These are phyloP conservation scores for Phalanger gymnotis DNA, from an alignment of 2,797 vertebrate species.

Conservation along the genomic window DNA sequence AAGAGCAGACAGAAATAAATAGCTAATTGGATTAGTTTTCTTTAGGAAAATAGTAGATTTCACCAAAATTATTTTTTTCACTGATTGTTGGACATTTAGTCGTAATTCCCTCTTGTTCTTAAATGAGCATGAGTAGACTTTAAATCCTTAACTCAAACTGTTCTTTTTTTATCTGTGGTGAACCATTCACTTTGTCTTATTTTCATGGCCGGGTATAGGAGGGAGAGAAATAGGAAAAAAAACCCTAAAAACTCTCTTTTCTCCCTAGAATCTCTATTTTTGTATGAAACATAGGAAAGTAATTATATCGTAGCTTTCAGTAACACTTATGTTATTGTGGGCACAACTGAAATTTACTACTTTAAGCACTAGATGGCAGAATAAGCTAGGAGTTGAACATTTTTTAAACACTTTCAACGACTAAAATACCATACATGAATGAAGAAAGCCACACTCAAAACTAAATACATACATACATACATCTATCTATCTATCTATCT, in stretches of 20 bases:
- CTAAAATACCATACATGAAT: neutral
- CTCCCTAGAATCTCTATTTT: neutral
- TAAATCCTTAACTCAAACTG: neutral
- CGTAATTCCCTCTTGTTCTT: neutral
- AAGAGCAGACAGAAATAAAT: neutral
- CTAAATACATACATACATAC: neutral
- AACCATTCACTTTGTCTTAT: neutral
- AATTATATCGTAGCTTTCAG: neutral
- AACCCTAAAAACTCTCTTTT: neutral
- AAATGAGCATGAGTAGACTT: neutral
- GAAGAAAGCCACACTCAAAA: neutral
- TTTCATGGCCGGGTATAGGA: neutral
- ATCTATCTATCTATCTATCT: too few species aligned
- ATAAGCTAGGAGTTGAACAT: conserved; percentile 47
- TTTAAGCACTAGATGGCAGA: conserved; percentile 84
- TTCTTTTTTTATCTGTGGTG: neutral
- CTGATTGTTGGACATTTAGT: conserved; percentile 11
- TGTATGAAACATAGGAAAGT: conserved; percentile 2
- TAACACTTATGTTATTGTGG: accelerated
- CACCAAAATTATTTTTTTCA: neutral
- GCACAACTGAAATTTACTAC: neutral
- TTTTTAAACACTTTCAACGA: neutral
- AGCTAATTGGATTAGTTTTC: neutral
- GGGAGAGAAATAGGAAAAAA: neutral
- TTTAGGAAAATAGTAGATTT: neutral